phyloP scores from a whole-genome alignment of 92 coral and sea anemone species.

The Palythoa grandiflora region DNA sequence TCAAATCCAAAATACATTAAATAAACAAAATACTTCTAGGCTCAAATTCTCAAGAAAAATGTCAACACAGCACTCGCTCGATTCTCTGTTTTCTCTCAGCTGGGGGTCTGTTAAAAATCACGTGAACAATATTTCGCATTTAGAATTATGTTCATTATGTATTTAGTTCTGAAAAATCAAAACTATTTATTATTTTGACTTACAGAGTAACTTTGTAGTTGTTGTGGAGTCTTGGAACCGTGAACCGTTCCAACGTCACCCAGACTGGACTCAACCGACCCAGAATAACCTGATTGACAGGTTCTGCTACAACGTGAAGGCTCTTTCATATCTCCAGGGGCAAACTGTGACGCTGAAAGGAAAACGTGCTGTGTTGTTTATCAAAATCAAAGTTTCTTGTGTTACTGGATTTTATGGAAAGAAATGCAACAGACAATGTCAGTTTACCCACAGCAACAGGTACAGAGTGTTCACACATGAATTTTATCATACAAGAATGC shows the following conservation, averaged over 20 bases:
- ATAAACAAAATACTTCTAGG: too few species aligned
- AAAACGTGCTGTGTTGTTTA: conserved; percentile 48
- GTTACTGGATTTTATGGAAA: conserved; percentile 3
- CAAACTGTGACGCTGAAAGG: conserved; percentile 54
- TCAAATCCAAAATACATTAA: too few species aligned
- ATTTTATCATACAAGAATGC: too few species aligned
- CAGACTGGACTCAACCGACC: not conserved
- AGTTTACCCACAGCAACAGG: conserved; percentile 22
- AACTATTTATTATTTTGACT: not conserved
- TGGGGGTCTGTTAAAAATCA: too few species aligned
- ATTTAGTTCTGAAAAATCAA: too few species aligned
- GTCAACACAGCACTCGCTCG: too few species aligned
- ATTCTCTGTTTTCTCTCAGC: too few species aligned
- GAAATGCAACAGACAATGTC: conserved; percentile 11
- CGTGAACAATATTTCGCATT: too few species aligned
- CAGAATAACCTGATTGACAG: conserved; percentile 62
- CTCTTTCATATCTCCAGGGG: conserved; percentile 32
- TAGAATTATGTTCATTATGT: not conserved
- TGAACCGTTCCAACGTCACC: conserved; percentile 15
- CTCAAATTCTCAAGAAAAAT: too few species aligned
- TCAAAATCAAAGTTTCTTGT: conserved; percentile 61
- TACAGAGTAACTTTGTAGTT: conserved; percentile 23
- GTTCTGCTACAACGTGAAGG: conserved; percentile 43
- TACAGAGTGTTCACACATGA: not conserved
- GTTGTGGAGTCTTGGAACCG: conserved; percentile 69